Evolutionary conservation across 2,113 vertebrate species (phyloP), one percentile per base, ranked within the genome.

Genomic region (Zootoca vivipara): DNA sequence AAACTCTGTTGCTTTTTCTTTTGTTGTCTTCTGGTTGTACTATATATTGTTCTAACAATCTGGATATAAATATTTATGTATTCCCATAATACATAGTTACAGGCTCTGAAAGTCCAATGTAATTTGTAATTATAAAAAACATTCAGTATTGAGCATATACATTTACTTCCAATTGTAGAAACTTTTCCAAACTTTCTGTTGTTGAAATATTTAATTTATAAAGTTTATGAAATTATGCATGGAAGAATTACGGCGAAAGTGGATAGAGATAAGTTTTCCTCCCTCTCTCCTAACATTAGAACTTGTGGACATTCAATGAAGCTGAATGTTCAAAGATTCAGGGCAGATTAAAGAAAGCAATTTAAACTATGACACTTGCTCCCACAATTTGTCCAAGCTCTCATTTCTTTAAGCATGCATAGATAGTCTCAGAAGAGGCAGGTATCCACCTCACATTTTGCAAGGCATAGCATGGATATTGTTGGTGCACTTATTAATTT

Each of bases 51-150:
- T 65, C 30, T 82, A 52, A 46, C 62, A 65, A 77, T 65, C 70
- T 82, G 70, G 38, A 67, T 67, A 88, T 77, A 86, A 78, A 88
- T 88, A 83, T 75, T 87, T 42, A 82, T 87, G 72, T 33, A 77
- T 64, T 77, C 24, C 52, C 52, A 40, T 24, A 82, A 65, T 35
- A 46, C 18, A n/a, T 75, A 52, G 38, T 52, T 82, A 46, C 58
- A 75, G 70, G 35, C n/a, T 79, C 4, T 8, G 10, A 79, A 69
- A 86, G n/a, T 28, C 52, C 18, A 70, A 56, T 86, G 75, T 10
- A 88, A 88, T 82, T 82, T 75, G 73, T 28, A 81, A 82, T 82
- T 82, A 65, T 75, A 46, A 64, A 4, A 75, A 83, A 83, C n/a
- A 35, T 77, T 46, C 33, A 4, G 62, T 75, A 35, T 77, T 85